Conservation (phyloP, 2,888 invertebrate genomes). For the Trissolcus japonicus region DNA sequence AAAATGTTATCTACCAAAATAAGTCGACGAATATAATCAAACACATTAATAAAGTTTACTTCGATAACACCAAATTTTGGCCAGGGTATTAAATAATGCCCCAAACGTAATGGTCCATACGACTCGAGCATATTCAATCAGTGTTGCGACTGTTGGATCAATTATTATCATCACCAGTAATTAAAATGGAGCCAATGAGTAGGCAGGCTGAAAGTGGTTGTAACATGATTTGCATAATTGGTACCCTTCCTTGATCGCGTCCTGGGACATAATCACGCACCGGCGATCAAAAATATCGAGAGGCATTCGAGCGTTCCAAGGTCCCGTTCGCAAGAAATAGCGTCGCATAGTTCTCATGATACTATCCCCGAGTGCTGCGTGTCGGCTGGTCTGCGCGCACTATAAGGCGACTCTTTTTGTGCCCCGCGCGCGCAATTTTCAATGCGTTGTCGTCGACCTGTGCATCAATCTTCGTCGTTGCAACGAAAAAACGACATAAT, state of each 20-base stretch:
- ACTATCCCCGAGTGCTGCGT: slow-evolving; percentile 17
- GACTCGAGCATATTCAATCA: slow-evolving; percentile 22
- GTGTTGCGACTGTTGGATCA: slow-evolving; percentile 20
- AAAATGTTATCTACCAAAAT: neutral
- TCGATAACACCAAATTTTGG: neutral
- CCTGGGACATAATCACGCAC: slow-evolving; percentile 35
- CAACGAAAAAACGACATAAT: slow-evolving; percentile 60
- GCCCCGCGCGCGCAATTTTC: slow-evolving; percentile 54
- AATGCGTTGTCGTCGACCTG: slow-evolving; percentile 55
- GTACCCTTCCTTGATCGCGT: slow-evolving; percentile 39
- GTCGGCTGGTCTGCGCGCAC: slow-evolving; percentile 18
- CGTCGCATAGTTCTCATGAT: slow-evolving; percentile 43
- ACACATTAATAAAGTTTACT: slow-evolving; percentile 4
- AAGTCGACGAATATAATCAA: neutral
- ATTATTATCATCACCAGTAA: slow-evolving; percentile 36
- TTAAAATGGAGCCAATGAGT: slow-evolving; percentile 46
- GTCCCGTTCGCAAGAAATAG: slow-evolving; percentile 31
- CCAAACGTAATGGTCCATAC: slow-evolving; percentile 16
- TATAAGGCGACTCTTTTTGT: slow-evolving; percentile 43
- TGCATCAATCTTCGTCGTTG: slow-evolving; percentile 62
- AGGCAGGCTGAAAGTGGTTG: slow-evolving; percentile 21
- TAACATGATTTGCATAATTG: slow-evolving; percentile 43
- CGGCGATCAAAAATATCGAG: slow-evolving; percentile 39
- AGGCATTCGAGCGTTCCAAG: slow-evolving; percentile 22
- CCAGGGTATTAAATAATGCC: no score